These are phyloP conservation scores for Andrena hattorfiana DNA, from an alignment of 2,888 invertebrate genomes.

Conservation along the genomic window DNA sequence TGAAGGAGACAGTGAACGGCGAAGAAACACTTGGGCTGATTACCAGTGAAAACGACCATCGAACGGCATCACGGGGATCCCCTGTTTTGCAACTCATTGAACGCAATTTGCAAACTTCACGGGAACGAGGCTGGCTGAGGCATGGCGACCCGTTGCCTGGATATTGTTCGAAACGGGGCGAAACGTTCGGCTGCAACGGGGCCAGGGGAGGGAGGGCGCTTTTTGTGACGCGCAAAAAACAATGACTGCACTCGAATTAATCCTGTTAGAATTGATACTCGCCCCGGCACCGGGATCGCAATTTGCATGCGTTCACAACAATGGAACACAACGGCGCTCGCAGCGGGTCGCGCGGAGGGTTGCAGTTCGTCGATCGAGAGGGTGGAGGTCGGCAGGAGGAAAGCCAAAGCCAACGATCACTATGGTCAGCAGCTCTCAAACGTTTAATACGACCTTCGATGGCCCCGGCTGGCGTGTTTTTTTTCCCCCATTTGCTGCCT, in stretches of 20 bases:
- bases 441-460: slow-evolving; percentile 46
- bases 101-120: slow-evolving; percentile 62
- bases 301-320: slow-evolving; percentile 80
- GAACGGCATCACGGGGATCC: slow-evolving; percentile 25
- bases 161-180: slow-evolving; percentile 68
- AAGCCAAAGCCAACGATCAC: slow-evolving; percentile 69
- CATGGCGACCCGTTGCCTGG: slow-evolving; percentile 34
- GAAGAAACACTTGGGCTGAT: background rate
- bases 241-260: slow-evolving; percentile 79
- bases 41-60: slow-evolving; percentile 39
- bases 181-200: slow-evolving; percentile 52
- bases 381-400: slow-evolving; percentile 43
- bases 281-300: slow-evolving; percentile 73
- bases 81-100: slow-evolving; percentile 50
- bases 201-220: slow-evolving; percentile 50
- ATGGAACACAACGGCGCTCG: slow-evolving; percentile 73
- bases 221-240: slow-evolving; percentile 76
- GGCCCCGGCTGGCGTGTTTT: slow-evolving; percentile 32
- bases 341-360: slow-evolving; percentile 47
- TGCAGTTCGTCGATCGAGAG: slow-evolving; percentile 44
- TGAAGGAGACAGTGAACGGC: background rate
- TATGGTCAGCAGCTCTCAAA: slow-evolving; percentile 69
- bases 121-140: slow-evolving; percentile 10
- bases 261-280: slow-evolving; percentile 79
- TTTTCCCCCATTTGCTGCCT: slow-evolving; percentile 13